Percentiles rank a stretch among this genome's conserved stretches.
These are phyloP conservation scores for Pyrgus malvae DNA, from an alignment of 2,888 invertebrate species.

Conservation along the genomic window DNA sequence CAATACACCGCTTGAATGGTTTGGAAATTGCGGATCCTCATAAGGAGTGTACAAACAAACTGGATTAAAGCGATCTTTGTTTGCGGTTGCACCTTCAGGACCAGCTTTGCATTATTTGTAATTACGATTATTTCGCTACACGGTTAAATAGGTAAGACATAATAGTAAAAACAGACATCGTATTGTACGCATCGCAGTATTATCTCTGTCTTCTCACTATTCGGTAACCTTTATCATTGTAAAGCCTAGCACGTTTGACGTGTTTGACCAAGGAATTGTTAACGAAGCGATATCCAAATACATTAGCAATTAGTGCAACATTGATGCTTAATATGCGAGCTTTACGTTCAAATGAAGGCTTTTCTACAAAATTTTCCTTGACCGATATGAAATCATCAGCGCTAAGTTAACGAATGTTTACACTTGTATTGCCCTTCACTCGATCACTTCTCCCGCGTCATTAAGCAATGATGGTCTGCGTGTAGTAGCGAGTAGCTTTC, in stretches of 20 bases:
- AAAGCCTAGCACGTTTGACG: constrained; percentile 6
- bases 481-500: constrained; percentile 44
- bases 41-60: constrained; percentile 18
- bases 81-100: constrained; percentile 3
- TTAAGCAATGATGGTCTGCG: constrained; percentile 55
- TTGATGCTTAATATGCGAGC: constrained; percentile 14
- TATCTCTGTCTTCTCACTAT: constrained; percentile 9
- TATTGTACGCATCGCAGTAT: constrained; percentile 9
- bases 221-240: constrained; percentile 33
- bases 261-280: constrained; percentile 6
- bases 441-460: constrained; percentile 52
- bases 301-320: constrained; percentile 23
- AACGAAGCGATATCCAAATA: constrained; percentile 20
- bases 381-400: constrained; percentile 72
- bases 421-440: constrained; percentile 62
- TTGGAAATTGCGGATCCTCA: constrained; percentile 12
- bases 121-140: constrained; percentile 22
- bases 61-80: constrained; percentile 18
- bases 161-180: constrained; percentile 12
- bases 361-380: constrained; percentile 66
- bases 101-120: not conserved
- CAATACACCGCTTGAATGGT: constrained; percentile 23
- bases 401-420: constrained; percentile 58
- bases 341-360: constrained; percentile 37
- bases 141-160: not conserved